Conservation (phyloP, 2,113 vertebrate genomes). For the Hypocryptadius cinnamomeus region DNA sequence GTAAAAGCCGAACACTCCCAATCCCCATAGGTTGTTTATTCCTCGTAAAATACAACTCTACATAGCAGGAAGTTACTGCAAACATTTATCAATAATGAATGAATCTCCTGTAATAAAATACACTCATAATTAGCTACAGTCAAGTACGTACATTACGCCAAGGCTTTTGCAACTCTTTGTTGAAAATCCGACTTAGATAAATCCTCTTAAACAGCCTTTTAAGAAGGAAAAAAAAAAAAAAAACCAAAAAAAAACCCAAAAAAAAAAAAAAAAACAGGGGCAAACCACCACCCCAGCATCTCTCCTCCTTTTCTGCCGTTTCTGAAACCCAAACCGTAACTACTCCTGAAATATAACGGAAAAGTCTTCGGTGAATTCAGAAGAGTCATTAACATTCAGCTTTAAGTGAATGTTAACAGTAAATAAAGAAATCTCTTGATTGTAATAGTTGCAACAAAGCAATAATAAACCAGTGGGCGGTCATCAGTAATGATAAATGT, state of each 20-base stretch:
- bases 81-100: conserved; percentile 78
- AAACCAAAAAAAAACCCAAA: background rate
- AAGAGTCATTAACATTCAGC: conserved; percentile 80
- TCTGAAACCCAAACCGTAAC: conserved; percentile 58
- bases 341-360: conserved; percentile 70
- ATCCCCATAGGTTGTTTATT: conserved; percentile 65
- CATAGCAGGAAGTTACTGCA: conserved; percentile 67
- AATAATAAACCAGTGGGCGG: conserved; percentile 83
- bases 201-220: conserved; percentile 51
- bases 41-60: conserved; percentile 66
- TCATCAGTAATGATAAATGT: conserved; percentile 81
- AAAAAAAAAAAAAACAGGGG: background rate
- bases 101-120: conserved; percentile 76
- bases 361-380: conserved; percentile 77
- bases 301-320: conserved; percentile 13
- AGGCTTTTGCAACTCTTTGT: conserved; percentile 60
- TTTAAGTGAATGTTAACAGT: conserved; percentile 85
- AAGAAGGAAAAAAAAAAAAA: background rate
- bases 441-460: conserved; percentile 79
- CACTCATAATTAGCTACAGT: conserved; percentile 69
- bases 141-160: conserved; percentile 62
- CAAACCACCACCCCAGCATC: background rate
- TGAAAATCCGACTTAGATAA: conserved; percentile 56
- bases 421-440: conserved; percentile 84
- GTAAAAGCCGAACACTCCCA: conserved; percentile 15